Conservation (phyloP, 2,113 vertebrate genomes). For the Forbesichthys agassizii region DNA sequence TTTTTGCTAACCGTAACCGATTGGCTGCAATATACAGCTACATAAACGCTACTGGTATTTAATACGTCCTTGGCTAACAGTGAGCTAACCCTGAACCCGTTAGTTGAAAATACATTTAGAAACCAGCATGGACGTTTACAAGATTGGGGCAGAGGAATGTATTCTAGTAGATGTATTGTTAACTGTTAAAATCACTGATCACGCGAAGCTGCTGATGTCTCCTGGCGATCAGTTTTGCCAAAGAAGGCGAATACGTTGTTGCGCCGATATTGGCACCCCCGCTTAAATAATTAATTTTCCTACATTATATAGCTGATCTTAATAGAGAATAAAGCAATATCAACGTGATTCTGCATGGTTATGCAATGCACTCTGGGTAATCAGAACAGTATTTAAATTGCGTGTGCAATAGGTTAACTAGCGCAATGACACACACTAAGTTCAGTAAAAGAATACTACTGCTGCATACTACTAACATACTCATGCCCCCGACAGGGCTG, state of each 20-base stretch:
- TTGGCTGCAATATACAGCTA: neutral
- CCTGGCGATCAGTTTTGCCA: slow-evolving; percentile 2
- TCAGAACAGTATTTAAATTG: too few relatives aligned
- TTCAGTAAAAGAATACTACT: too few relatives aligned
- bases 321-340: too few relatives aligned
- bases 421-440: too few relatives aligned
- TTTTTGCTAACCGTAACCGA: neutral
- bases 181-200: neutral
- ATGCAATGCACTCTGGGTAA: too few relatives aligned
- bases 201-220: neutral
- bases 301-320: too few relatives aligned
- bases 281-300: too few relatives aligned
- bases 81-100: neutral
- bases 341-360: too few relatives aligned
- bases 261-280: neutral
- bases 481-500: too few relatives aligned
- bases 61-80: neutral
- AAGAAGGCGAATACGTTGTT: neutral
- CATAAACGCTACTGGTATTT: neutral
- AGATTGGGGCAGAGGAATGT: neutral
- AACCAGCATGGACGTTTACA: neutral
- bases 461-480: too few relatives aligned
- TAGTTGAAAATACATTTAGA: neutral
- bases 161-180: neutral
- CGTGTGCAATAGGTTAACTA: too few relatives aligned